Evolutionary conservation across 2,797 vertebrate genomes (phyloP), one percentile per base, ranked within the genome.

Genomic region (Clamator glandarius): DNA sequence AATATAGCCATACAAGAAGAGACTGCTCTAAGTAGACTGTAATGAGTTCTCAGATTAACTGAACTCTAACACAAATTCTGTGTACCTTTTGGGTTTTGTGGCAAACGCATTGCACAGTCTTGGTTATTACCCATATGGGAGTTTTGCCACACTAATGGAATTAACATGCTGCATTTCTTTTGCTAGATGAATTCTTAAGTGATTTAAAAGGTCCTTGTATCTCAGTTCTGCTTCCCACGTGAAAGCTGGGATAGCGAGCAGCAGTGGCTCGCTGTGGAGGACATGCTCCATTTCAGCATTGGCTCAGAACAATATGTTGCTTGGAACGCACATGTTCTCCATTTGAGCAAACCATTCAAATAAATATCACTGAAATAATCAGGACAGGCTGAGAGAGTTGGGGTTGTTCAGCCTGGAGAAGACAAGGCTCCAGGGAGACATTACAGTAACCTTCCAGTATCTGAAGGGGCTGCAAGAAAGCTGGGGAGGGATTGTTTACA

Each of bases 1-100:
- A 94, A 92, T 62, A 75, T 91, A 94, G 73, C 51, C 62, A 81
- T 64, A 89, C 87, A 80, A 77, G 76, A 62, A 87, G 81, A 80
- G 35, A 66, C 18, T 62, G 35, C 46, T 72, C 35, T 51, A 94
- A 84, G n/a, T 25, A 72, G n/a, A 28, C 23, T 61, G 8, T 55
- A 77, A 66, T 18, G 20, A 90, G 21, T 33, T n/a, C 69, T 81
- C 59, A 54, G 26, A 81, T 80, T 64, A 89, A 88, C 46, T 42
- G 35, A 92, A 87, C 82, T 64, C 67, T 58, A 95, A 83, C 41
- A 44, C 28, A 84, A 7, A 68, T 75, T 58, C 52, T n/a, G 46
- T 12, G 35, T 44, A 83, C 19, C 42, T 85, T 91, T 85, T 52
- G 64, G 26, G 46, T 91, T 92, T 92, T 87, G 87, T 81, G 82